Evolutionary conservation across 2,113 vertebrate genomes (phyloP).

Genomic region (Triplophysa rosa): DNA sequence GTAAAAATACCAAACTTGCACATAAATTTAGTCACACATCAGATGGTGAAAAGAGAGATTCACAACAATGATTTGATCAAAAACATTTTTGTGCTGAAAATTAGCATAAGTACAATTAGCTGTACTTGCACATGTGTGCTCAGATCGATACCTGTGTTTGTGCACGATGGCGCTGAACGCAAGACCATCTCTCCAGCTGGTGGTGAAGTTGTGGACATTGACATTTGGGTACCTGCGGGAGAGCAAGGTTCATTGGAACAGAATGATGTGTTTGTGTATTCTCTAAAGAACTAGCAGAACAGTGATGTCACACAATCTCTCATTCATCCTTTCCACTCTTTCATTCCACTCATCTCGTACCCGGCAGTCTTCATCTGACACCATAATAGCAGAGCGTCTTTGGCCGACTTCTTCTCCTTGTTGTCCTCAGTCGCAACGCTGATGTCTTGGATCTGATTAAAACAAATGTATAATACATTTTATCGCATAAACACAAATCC

Average conservation of each 20-base stretch:
- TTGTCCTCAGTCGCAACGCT: slow-evolving; percentile 93
- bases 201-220: slow-evolving; percentile 95
- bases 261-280: slow-evolving; percentile 3
- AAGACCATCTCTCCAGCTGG: slow-evolving; percentile 92
- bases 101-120: no score
- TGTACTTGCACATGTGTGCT: neutral
- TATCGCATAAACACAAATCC: neutral
- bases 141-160: slow-evolving; percentile 86
- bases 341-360: slow-evolving; percentile 66
- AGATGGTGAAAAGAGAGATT: no score
- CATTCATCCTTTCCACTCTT: neutral
- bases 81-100: no score
- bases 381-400: slow-evolving; percentile 92
- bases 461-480: slow-evolving; percentile 11
- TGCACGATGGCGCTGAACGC: slow-evolving; percentile 94
- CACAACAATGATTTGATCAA: no score
- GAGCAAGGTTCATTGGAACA: slow-evolving; percentile 57
- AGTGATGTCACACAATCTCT: neutral
- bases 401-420: slow-evolving; percentile 93
- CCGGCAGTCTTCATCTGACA: slow-evolving; percentile 97
- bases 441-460: slow-evolving; percentile 90
- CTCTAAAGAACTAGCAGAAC: neutral
- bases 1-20: no score
- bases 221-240: slow-evolving; percentile 87
- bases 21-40: no score